Percentiles rank a stretch among this genome's conserved stretches.
Evolutionary conservation across 92 coral and sea anemone species (phyloP).

Genomic region (Isaurus tuberculatus): DNA sequence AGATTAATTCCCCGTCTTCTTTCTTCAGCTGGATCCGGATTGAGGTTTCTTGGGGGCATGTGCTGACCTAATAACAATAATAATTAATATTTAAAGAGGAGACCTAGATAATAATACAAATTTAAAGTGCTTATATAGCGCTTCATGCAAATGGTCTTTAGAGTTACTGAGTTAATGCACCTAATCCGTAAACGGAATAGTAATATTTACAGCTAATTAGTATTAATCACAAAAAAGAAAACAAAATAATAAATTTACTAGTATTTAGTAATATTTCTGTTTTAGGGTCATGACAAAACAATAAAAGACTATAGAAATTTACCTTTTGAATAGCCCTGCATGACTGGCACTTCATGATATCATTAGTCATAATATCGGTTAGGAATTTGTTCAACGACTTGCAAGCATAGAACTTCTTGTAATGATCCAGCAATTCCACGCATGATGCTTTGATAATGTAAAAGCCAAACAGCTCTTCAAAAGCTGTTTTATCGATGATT

Average conservation of each 20-base stretch:
- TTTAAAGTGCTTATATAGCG: neutral
- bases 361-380: slow-evolving; percentile 23
- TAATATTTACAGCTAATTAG: neutral
- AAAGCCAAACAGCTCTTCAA: slow-evolving; percentile 46
- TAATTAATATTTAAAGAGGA: neutral
- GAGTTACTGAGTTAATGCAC: neutral
- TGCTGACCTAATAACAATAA: slow-evolving; percentile 13
- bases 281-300: neutral
- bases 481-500: slow-evolving; percentile 34
- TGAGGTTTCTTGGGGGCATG: slow-evolving; percentile 37
- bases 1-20: slow-evolving; percentile 27
- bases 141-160: neutral
- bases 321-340: slow-evolving; percentile 47
- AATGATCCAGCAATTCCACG: slow-evolving; percentile 45
- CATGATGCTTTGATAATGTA: slow-evolving; percentile 14
- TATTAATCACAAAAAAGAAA: neutral
- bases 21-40: slow-evolving; percentile 39
- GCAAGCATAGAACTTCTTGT: slow-evolving; percentile 46
- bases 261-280: neutral
- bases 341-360: slow-evolving; percentile 36
- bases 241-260: neutral
- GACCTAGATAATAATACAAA: slow-evolving; percentile 5
- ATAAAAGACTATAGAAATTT: neutral
- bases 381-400: slow-evolving; percentile 36
- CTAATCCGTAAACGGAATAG: neutral